phyloP scores from a whole-genome alignment of 64 coral and sea anemone species.

The Stylophora pistillata region DNA sequence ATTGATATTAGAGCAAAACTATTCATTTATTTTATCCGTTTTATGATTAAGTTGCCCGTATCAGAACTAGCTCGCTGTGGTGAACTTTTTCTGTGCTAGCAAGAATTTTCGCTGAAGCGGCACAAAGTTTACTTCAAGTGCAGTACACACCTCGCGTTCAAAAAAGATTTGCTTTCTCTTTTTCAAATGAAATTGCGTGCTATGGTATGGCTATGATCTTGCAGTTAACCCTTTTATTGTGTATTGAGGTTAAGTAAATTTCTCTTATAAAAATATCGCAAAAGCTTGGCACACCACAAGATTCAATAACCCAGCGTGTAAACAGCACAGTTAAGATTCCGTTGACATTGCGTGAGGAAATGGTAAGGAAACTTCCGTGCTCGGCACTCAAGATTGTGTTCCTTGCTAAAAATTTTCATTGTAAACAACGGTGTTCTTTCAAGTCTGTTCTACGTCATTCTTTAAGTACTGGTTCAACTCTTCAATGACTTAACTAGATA shows the following conservation, averaged over 20 bases:
- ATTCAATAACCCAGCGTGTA: not conserved
- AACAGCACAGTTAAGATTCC: not conserved
- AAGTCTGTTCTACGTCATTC: constrained; percentile 13
- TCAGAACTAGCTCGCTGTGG: not conserved
- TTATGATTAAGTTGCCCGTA: not conserved
- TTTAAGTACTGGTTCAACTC: not conserved
- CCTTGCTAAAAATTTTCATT: not conserved
- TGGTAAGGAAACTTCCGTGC: not conserved
- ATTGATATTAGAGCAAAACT: not conserved
- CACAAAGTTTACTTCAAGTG: too few relatives aligned
- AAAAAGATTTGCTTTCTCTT: too few relatives aligned
- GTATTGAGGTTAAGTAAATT: not conserved
- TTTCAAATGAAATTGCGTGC: not conserved
- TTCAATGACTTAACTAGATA: not conserved
- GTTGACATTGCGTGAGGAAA: not conserved
- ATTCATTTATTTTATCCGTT: not conserved
- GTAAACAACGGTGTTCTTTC: constrained; percentile 23
- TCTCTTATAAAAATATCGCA: not conserved
- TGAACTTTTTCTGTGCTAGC: not conserved
- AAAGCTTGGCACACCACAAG: not conserved
- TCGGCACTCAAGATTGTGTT: not conserved
- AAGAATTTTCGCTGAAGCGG: not conserved
- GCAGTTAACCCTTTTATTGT: not conserved
- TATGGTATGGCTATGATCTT: not conserved
- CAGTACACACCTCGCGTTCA: too few relatives aligned